These are phyloP conservation scores for Notospermus geniculatus DNA, from an alignment of 1,140 invertebrate species.

Conservation along the genomic window DNA sequence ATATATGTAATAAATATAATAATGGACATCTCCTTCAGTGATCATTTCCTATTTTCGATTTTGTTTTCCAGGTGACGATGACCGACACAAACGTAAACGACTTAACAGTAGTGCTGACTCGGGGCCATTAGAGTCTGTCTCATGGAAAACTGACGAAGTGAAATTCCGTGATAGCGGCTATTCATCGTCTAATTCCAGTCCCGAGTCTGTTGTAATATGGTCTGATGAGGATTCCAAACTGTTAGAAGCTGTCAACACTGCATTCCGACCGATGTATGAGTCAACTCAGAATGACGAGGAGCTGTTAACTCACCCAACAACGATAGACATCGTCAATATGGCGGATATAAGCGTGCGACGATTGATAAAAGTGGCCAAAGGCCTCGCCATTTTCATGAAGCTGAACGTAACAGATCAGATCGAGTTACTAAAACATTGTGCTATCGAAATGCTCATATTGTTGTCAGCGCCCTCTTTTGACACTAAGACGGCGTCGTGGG, in stretches of 20 bases:
- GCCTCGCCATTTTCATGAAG: background rate
- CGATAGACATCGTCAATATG: conserved; percentile 6
- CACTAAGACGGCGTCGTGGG: background rate
- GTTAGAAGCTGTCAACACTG: background rate
- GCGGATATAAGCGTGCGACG: background rate
- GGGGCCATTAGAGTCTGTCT: no score
- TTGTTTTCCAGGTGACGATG: no score
- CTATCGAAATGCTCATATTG: background rate
- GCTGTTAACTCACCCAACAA: background rate
- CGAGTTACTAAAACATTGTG: conserved; percentile 8
- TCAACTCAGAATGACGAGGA: background rate
- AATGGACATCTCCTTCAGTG: no score
- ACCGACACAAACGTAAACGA: no score
- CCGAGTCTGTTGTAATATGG: no score
- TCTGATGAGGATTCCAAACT: background rate
- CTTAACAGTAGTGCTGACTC: no score
- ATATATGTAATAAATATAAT: no score
- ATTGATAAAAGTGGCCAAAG: background rate
- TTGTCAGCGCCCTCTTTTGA: background rate
- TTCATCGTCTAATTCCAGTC: no score
- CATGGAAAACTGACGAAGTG: no score
- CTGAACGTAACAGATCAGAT: background rate
- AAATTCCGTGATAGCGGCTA: no score
- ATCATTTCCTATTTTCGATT: no score
- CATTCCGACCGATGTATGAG: background rate